phyloP scores from a whole-genome alignment of 2,797 vertebrate genomes.

The Pelodytes ibericus region DNA sequence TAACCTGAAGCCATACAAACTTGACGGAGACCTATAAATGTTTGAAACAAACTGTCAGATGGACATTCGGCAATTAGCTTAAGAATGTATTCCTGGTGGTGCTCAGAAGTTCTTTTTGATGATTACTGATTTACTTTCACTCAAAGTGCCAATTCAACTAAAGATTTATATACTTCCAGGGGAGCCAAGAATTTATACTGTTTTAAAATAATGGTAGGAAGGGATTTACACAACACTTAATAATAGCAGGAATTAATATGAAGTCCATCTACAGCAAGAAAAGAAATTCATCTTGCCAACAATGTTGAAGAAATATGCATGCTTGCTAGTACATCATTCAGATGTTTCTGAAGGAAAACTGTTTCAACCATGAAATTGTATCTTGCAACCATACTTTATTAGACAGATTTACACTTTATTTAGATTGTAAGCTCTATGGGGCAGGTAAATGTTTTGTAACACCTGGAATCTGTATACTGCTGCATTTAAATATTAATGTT shows the following conservation, averaged over 20 bases:
- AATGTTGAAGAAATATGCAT: slow-evolving; percentile 10
- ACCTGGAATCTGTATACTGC: too few species aligned
- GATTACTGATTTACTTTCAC: slow-evolving; percentile 27
- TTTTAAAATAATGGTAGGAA: slow-evolving; percentile 30
- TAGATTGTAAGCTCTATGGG: too few species aligned
- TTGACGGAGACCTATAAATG: neutral
- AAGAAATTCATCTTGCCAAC: slow-evolving; percentile 5
- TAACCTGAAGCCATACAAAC: slow-evolving; percentile 21
- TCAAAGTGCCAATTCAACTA: slow-evolving; percentile 12
- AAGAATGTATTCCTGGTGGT: neutral
- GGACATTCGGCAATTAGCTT: slow-evolving; percentile 30
- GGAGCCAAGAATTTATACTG: slow-evolving; percentile 5
- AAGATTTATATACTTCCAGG: slow-evolving; percentile 30
- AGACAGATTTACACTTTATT: too few species aligned
- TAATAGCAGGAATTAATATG: neutral
- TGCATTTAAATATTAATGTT: too few species aligned
- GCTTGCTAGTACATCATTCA: slow-evolving; percentile 2
- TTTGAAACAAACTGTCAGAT: slow-evolving; percentile 30
- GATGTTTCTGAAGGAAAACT: neutral
- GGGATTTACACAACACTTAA: slow-evolving; percentile 8
- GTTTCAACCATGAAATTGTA: neutral
- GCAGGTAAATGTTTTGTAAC: too few species aligned
- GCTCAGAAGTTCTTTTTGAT: slow-evolving; percentile 7
- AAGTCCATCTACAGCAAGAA: neutral
- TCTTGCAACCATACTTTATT: neutral